Evolutionary conservation across 2,113 vertebrate genomes (phyloP).

Genomic region (Gadus chalcogrammus): DNA sequence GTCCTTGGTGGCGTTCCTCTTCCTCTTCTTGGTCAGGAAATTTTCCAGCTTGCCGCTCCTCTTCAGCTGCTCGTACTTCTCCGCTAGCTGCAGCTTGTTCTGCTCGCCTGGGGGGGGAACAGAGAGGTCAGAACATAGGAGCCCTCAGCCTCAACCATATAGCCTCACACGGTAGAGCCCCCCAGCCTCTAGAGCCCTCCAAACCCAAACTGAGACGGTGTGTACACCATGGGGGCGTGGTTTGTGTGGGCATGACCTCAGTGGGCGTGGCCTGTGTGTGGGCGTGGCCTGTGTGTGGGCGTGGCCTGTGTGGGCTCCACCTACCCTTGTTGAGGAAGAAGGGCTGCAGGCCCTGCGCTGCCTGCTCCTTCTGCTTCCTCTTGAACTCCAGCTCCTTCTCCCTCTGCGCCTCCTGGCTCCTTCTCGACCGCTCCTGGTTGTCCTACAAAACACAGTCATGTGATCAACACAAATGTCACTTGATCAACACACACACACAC

Average conservation of each 20-base stretch:
- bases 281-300: neutral
- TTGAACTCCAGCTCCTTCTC: constrained; percentile 76
- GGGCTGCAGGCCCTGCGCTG: constrained; percentile 80
- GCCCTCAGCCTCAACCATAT: neutral
- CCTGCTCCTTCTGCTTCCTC: constrained; percentile 77
- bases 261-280: neutral
- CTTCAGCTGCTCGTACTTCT: constrained; percentile 87
- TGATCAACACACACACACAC: neutral
- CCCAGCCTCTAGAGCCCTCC: neutral
- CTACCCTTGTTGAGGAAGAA: constrained; percentile 92
- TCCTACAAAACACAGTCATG: constrained; percentile 62
- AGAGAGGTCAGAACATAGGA: too few species aligned
- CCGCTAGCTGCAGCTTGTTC: constrained; percentile 82
- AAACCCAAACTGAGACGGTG: neutral
- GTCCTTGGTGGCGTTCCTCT: constrained; percentile 89
- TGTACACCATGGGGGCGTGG: neutral
- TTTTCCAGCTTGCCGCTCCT: constrained; percentile 88
- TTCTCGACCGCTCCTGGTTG: constrained; percentile 81
- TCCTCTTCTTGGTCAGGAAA: constrained; percentile 91
- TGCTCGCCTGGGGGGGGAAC: constrained; percentile 76
- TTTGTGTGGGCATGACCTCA: neutral
- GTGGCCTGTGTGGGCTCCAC: constrained; percentile 31
- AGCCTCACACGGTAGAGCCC: too few species aligned
- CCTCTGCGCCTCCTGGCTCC: constrained; percentile 66
- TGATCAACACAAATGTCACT: too few species aligned